These are phyloP conservation scores for Oreochromis mossambicus DNA, from an alignment of 2,797 vertebrate species.

Conservation along the genomic window DNA sequence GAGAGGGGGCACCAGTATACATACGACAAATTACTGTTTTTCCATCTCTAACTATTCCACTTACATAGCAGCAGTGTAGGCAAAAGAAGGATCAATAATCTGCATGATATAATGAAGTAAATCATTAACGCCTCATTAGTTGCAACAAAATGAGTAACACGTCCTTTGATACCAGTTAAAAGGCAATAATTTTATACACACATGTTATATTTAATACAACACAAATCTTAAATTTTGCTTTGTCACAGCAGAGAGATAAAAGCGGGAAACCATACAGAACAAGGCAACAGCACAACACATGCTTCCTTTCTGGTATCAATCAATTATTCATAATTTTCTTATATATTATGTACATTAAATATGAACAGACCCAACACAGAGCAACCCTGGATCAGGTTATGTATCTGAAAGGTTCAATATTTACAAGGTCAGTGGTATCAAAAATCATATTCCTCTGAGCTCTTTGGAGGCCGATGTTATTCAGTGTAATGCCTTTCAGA, in stretches of 20 bases:
- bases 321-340: constrained; percentile 43
- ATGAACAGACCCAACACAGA: constrained; percentile 14
- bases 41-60: constrained; percentile 1
- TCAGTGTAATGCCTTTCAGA: constrained; percentile 19
- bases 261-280: neutral
- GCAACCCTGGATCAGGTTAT: constrained; percentile 22
- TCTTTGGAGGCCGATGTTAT: constrained; percentile 40
- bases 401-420: constrained; percentile 31
- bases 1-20: constrained; percentile 18
- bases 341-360: constrained; percentile 38
- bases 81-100: constrained; percentile 19
- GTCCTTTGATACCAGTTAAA: constrained; percentile 18
- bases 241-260: neutral
- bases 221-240: neutral
- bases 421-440: constrained; percentile 69
- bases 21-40: constrained; percentile 16
- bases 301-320: constrained; percentile 18
- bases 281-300: neutral
- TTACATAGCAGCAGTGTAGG: neutral
- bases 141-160: neutral
- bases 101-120: constrained; percentile 7
- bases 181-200: neutral
- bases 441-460: constrained; percentile 37
- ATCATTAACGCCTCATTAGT: constrained; percentile 10
- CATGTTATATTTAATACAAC: neutral